Evolutionary conservation across 2,888 invertebrate genomes (phyloP), one percentile per base, ranked within the genome.

Genomic region (Temnothorax unifasciatus): DNA sequence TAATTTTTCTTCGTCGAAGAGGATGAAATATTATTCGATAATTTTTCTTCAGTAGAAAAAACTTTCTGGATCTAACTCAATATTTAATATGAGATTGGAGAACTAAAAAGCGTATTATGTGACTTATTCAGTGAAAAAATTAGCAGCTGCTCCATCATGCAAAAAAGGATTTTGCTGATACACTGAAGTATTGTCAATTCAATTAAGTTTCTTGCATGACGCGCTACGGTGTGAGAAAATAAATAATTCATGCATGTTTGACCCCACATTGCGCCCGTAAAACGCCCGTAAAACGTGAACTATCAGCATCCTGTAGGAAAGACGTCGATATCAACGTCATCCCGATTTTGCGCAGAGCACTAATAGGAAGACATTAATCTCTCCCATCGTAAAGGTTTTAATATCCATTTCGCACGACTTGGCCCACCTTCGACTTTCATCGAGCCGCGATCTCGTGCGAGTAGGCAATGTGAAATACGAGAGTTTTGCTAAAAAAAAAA

Each of bases 361-460:
- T 73, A 76, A 76, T 76, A 64, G 25, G 34, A 75, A 71, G 75
- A 77, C 77, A 54, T 75, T 64, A 73, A 77, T 77, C 77, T 71
- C n/a, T 52, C 50, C 38, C 21, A 73, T 34, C 69, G n/a, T 47
- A 73, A 71, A 77, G 44, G 15, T 29, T 61, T 41, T 63, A 61
- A 61, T 61, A 74, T 59, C 29, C 44, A 74, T 44, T 63, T 74
- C 41, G 44, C 44, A 63, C 44, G 61, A 44, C n/a, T 63, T 61
- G 41, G 29, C 41, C n/a, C 18, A 44, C 25, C 57, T 61, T 74
- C 74, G 63, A 63, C 44, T 74, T 61, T 74, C 29, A 41, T 74
- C n/a, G 44, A 44, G 4, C 25, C 63, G 82, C 41, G 41, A 59
- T 59, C 41, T 25, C 11, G 5, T 29, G 18, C n/a, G 41, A 50